Base-by-base conservation (phyloP, 2,888 invertebrate species). In the Rhynchonema sp. region DNA sequence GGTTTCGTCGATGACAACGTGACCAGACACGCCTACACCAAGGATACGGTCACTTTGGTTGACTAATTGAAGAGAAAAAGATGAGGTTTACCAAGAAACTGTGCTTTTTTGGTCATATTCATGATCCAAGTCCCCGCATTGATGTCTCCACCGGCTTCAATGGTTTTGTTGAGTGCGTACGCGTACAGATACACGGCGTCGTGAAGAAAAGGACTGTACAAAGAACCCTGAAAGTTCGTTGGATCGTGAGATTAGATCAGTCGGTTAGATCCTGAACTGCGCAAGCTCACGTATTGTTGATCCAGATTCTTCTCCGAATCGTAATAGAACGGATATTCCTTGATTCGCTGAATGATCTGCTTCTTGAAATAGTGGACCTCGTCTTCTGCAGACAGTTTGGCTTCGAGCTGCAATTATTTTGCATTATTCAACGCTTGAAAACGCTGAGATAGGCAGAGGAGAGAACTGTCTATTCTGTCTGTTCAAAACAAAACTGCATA, bases 331-430 rank as follows among this genome's bases (percentile, higher is more conserved):
- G 60, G 60, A 1, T 20, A 30, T 22, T 28, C 55, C n/a, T 58
- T 53, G 27, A 58, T 54, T 22, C 57, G 57, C 25, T 54, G 26
- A 55, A 57, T 46, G 13, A 60, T 46, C 22, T 57, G 22, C 29
- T 60, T 60, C 30, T 58, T 60, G 57, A 60, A 60, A 49, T 28
- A 60, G 26, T 60, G 60, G 38, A 60, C 28, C 23, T 60, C 60
- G 23, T 60, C 60, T 25, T 55, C 57, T 30, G 38, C n/a, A 1
- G 57, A 22, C 57, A 55, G 28, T 23, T 28, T 46, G 52, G 57
- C 57, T 53, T 57, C 57, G 6, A 60, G 23, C 60, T 60, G 57
- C n/a, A n/a, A n/a, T n/a, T n/a, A n/a, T n/a, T n/a, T n/a, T n/a
- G n/a, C 46, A 58, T 46, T 46, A 22, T 46, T 13, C n/a, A n/a